Evolutionary conservation across 2,797 vertebrate species (phyloP), one percentile per base, ranked within the genome.

Genomic region (Hybognathus amarus): DNA sequence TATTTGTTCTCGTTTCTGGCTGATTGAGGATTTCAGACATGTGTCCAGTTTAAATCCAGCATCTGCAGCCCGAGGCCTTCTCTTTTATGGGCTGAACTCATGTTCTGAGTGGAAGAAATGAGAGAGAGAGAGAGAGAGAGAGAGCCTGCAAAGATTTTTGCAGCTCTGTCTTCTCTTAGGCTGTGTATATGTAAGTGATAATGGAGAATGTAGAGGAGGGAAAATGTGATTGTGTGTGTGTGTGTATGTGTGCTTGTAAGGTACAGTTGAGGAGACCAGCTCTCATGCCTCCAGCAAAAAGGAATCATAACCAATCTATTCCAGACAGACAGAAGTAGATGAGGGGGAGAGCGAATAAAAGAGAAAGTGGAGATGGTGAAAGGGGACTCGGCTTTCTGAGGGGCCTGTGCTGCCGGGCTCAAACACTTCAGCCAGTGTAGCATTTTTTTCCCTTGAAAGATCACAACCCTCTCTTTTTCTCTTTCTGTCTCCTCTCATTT

Each of bases 291-390:
- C 73, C 70, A 84, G 85, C 33, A 17, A 83, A 83, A 86, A 78
- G 56, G 74, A 88, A 81, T 87, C 76, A 87, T 77, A 81, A 83
- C 81, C 77, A 77, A 81, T 83, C 85, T 85, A 87, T 81, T 82
- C 71, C 71, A 70, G 84, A 78, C 70, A 84, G 84, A 84, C 79
- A 84, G 79, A 77, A 33, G 80, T 47, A 85, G 73, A 85, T 66
- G 77, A 40, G 22, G 61, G 63, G 71, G 61, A 69, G 64, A 85
- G 83, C 30, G 30, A 70, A 40, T 50, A 40, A 61, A 36, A 54
- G n/a, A 82, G 64, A 86, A 52, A 78, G 40, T 33, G 56, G 27
- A 56, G 40, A 56, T 64, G 64, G 84, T 67, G 80, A 79, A 83
- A 50, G 74, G 40, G 82, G 82, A 68, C 73, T 68, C 10, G 2